phyloP scores from a whole-genome alignment of 2,113 vertebrate species.

The Podarcis cretensis region DNA sequence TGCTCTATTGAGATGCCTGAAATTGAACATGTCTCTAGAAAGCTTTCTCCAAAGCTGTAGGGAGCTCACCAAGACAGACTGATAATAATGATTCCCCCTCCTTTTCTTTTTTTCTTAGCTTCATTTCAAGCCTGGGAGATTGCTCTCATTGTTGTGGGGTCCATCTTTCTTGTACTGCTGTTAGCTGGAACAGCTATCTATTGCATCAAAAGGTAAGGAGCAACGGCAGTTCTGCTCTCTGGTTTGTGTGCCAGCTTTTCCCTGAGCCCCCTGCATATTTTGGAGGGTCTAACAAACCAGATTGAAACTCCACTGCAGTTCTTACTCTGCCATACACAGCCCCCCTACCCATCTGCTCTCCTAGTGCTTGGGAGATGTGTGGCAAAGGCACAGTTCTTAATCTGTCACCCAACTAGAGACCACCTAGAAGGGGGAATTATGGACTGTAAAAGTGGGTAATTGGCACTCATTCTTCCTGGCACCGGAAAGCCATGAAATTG shows the following conservation, averaged over 20 bases:
- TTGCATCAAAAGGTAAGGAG: slow-evolving; percentile 57
- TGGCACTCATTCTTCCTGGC: not conserved
- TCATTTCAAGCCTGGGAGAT: slow-evolving; percentile 50
- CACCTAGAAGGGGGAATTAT: no score
- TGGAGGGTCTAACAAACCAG: not conserved
- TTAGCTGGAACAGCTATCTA: slow-evolving; percentile 22
- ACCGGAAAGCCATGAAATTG: not conserved
- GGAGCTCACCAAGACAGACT: not conserved
- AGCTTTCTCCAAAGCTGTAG: not conserved
- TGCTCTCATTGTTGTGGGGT: slow-evolving; percentile 33
- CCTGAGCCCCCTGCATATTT: not conserved
- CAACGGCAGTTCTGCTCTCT: not conserved
- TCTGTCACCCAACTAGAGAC: not conserved
- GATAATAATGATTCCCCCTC: not conserved
- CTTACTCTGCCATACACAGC: not conserved
- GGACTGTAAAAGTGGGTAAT: not conserved
- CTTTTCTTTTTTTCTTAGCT: slow-evolving; percentile 18
- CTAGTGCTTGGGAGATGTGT: not conserved
- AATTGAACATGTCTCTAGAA: no score
- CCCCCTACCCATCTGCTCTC: not conserved
- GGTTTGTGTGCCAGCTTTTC: not conserved
- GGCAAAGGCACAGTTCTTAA: no score
- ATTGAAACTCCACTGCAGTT: not conserved
- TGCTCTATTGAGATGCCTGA: no score
- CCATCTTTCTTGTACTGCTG: slow-evolving; percentile 29